Conservation (phyloP, 1,140 invertebrate genomes). For the Drosophila eugracilis region DNA sequence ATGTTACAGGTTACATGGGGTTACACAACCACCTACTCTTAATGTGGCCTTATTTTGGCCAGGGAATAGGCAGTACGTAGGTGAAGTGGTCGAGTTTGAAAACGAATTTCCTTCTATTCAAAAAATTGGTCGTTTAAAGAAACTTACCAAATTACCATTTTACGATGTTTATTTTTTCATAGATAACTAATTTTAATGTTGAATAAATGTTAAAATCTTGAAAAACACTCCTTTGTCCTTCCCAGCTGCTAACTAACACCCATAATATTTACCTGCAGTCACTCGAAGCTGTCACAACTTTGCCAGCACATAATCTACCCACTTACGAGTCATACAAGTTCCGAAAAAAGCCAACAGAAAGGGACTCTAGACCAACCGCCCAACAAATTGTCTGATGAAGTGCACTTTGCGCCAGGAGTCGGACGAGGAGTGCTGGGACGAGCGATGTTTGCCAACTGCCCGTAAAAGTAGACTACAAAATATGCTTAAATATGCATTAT, state of each 20-base stretch:
- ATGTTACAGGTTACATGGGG: slow-evolving; percentile 65
- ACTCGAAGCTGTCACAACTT: slow-evolving; percentile 28
- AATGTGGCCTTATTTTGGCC: neutral
- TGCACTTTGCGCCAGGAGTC: slow-evolving; percentile 55
- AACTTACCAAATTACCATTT: too few relatives aligned
- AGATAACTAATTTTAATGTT: neutral
- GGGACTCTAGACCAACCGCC: slow-evolving; percentile 14
- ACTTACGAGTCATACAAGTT: slow-evolving; percentile 29
- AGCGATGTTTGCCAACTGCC: slow-evolving; percentile 45
- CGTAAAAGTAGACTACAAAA: slow-evolving; percentile 77
- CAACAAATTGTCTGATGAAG: slow-evolving; percentile 76
- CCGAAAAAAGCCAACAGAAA: slow-evolving; percentile 1
- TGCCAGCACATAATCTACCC: slow-evolving; percentile 39
- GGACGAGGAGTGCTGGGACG: slow-evolving; percentile 4
- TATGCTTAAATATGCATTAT: slow-evolving; percentile 83
- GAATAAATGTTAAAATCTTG: neutral
- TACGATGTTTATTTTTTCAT: neutral
- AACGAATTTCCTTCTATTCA: too few relatives aligned
- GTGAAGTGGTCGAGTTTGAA: too few relatives aligned
- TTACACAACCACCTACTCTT: neutral
- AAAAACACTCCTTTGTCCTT: neutral
- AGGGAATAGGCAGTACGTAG: neutral
- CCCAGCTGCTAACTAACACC: neutral
- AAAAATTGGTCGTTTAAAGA: too few relatives aligned
- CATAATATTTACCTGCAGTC: slow-evolving; percentile 22